Percentiles rank a stretch among this genome's conserved stretches.
Evolutionary conservation across 2,888 invertebrate genomes (phyloP).

Genomic region (Bursaphelenchus okinawaensis): DNA sequence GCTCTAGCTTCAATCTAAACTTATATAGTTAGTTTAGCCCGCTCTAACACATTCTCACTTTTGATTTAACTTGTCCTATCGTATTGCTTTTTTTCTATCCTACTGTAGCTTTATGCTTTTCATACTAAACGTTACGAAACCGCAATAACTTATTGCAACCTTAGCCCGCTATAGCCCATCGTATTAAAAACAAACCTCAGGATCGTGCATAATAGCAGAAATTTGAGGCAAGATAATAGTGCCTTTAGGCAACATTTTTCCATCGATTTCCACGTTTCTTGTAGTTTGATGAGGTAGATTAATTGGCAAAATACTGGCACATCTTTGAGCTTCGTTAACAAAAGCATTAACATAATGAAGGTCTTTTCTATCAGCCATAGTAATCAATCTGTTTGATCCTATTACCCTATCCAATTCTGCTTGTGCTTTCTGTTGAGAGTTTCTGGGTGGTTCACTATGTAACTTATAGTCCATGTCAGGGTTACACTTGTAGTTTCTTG

Average conservation of each 20-base stretch:
- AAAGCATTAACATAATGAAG: conserved; percentile 15
- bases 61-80: no score
- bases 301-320: background rate
- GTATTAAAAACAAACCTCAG: background rate
- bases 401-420: conserved; percentile 16
- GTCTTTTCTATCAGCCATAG: conserved; percentile 13
- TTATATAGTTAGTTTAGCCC: no score
- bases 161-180: background rate
- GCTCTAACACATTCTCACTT: no score
- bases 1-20: no score
- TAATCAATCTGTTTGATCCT: conserved; percentile 12
- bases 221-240: background rate
- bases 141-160: no score
- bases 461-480: conserved; percentile 12
- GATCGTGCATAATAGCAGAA: background rate
- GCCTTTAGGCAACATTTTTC: background rate
- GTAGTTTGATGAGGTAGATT: background rate
- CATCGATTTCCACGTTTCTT: background rate
- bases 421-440: conserved; percentile 15
- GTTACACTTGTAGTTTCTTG: conserved; percentile 21
- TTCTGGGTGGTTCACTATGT: conserved; percentile 18
- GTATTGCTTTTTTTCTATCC: conserved; percentile 1
- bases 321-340: background rate
- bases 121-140: no score
- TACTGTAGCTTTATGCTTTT: no score